Evolutionary conservation across 2,888 invertebrate species (phyloP).

Genomic region (Zaprionus bogoriensis): DNA sequence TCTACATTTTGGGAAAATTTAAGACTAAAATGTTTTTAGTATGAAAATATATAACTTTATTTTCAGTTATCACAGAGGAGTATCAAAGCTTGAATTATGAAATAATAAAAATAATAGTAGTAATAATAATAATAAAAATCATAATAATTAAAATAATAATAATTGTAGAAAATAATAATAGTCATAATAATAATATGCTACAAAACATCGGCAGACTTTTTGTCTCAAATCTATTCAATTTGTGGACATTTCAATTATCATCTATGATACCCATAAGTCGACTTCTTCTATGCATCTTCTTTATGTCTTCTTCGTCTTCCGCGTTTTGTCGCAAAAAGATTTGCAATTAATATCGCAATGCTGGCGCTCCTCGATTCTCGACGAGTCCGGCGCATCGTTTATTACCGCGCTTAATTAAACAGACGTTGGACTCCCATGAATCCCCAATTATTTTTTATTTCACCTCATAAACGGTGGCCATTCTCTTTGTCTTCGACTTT

Average conservation of each 20-base stretch:
- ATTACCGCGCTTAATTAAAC: conserved; percentile 5
- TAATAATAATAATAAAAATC: no score
- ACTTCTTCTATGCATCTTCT: neutral
- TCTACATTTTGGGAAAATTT: no score
- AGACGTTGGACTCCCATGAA: neutral
- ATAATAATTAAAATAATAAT: no score
- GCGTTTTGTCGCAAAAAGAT: neutral
- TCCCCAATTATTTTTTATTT: conserved; percentile 2
- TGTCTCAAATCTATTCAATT: neutral
- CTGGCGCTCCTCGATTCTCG: neutral
- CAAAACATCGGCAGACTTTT: no score
- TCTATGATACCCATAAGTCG: no score
- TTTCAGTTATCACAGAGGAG: no score
- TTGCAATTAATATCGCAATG: conserved; percentile 4
- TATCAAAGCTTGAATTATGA: no score
- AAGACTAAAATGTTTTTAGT: no score
- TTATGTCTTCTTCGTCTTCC: conserved; percentile 4
- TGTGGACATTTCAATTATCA: neutral
- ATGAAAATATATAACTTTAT: no score
- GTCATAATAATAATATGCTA: no score
- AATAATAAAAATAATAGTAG: no score
- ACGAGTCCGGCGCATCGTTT: conserved; percentile 3
- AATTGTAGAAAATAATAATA: no score
- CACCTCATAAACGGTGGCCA: neutral
- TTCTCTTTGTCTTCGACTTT: conserved; percentile 4